Conservation (phyloP, 1,140 invertebrate genomes). For the Macrosteles quadrilineatus region DNA sequence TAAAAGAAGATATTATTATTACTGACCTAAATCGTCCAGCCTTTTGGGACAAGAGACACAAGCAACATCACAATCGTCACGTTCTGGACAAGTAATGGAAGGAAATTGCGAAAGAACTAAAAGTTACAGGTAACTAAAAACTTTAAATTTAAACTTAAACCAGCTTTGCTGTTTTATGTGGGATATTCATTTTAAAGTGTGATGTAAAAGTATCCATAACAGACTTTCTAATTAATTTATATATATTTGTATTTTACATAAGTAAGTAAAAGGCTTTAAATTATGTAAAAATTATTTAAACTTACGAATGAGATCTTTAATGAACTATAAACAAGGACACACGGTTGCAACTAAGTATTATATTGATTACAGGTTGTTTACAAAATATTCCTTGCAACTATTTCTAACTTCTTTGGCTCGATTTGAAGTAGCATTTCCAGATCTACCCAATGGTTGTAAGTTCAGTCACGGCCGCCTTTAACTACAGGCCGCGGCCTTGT, state of each 20-base stretch:
- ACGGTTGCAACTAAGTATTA: neutral
- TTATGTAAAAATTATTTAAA: neutral
- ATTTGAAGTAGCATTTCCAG: too few species aligned
- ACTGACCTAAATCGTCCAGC: neutral
- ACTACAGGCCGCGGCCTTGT: too few species aligned
- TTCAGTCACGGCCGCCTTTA: too few species aligned
- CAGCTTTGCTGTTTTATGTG: too few species aligned
- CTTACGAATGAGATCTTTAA: neutral
- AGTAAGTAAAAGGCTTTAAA: neutral
- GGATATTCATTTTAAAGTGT: neutral
- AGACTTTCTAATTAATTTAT: too few species aligned
- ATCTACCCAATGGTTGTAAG: too few species aligned
- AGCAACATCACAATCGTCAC: neutral
- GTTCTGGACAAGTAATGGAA: slow-evolving; percentile 1
- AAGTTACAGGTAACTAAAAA: too few species aligned
- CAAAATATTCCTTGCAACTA: too few species aligned
- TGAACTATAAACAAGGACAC: neutral
- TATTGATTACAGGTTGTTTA: neutral
- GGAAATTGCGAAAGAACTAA: neutral
- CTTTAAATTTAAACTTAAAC: too few species aligned
- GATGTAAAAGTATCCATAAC: neutral
- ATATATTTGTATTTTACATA: neutral
- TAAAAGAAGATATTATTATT: neutral
- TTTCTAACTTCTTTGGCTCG: too few species aligned
- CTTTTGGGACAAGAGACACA: neutral